Evolutionary conservation across 1,140 invertebrate species (phyloP).

Genomic region (Atopsyche davidsoni): DNA sequence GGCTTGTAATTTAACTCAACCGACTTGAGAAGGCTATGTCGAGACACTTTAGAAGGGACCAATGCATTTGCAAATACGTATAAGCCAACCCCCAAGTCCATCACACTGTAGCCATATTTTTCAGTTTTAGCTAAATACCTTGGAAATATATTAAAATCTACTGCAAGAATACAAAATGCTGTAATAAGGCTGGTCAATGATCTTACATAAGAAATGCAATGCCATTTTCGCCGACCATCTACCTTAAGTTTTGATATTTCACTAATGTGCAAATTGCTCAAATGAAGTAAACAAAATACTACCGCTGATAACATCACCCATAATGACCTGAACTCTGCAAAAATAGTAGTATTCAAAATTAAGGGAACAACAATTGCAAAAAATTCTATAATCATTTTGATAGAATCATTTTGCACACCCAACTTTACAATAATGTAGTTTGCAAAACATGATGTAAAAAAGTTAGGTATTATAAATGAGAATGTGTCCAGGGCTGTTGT

Average conservation of each 20-base stretch:
- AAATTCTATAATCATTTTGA: constrained; percentile 44
- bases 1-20: constrained; percentile 33
- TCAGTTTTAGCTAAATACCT: constrained; percentile 80
- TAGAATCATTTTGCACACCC: constrained; percentile 24
- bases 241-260: constrained; percentile 28
- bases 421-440: constrained; percentile 27
- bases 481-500: constrained; percentile 44
- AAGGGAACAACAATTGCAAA: constrained; percentile 45
- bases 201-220: constrained; percentile 62
- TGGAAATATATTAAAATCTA: constrained; percentile 88
- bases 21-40: constrained; percentile 33
- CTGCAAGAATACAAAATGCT: constrained; percentile 79
- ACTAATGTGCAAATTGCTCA: constrained; percentile 24
- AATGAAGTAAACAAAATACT: constrained; percentile 34
- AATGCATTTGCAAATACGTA: constrained; percentile 85
- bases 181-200: constrained; percentile 69
- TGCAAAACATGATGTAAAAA: constrained; percentile 38
- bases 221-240: constrained; percentile 36
- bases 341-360: constrained; percentile 47
- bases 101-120: constrained; percentile 79
- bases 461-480: constrained; percentile 42
- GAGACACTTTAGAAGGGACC: constrained; percentile 49
- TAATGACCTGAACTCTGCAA: constrained; percentile 34
- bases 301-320: constrained; percentile 31
- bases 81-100: constrained; percentile 91